Percentiles rank a stretch among this genome's conserved stretches.
Evolutionary conservation across 2,113 vertebrate species (phyloP).

Genomic region (Thermophis baileyi): DNA sequence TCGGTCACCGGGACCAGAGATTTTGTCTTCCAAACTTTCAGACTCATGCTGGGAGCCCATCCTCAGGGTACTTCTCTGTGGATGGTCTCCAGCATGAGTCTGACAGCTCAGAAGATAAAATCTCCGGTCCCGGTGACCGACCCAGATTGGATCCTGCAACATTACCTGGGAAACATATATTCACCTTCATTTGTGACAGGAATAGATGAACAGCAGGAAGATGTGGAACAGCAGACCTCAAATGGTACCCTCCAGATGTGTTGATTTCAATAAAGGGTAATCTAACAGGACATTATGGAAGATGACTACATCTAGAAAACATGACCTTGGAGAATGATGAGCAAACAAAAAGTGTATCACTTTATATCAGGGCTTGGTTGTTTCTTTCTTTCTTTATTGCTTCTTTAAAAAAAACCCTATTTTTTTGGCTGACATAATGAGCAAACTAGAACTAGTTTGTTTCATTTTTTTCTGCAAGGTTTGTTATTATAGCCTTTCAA

Average conservation of each 20-base stretch:
- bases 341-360: neutral
- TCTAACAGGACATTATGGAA: neutral
- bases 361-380: neutral
- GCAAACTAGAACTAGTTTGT: neutral
- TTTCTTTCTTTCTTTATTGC: neutral
- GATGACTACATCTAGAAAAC: neutral
- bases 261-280: neutral
- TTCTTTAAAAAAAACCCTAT: neutral
- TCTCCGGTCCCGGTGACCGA: neutral
- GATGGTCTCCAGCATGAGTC: too few species aligned
- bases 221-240: neutral
- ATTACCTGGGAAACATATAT: neutral
- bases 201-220: neutral
- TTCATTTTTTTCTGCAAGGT: neutral
- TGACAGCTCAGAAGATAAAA: too few species aligned
- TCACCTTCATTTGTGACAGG: neutral
- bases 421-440: neutral
- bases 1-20: neutral
- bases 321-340: neutral
- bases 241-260: neutral
- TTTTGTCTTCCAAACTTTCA: neutral
- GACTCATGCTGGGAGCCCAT: neutral
- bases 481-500: neutral
- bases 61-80: neutral
- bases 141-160: neutral